A percentile compares a stretch with the other conserved stretches of the same genome.
These are phyloP conservation scores for Samia ricini DNA, from an alignment of 1,140 invertebrate genomes.

Conservation along the genomic window DNA sequence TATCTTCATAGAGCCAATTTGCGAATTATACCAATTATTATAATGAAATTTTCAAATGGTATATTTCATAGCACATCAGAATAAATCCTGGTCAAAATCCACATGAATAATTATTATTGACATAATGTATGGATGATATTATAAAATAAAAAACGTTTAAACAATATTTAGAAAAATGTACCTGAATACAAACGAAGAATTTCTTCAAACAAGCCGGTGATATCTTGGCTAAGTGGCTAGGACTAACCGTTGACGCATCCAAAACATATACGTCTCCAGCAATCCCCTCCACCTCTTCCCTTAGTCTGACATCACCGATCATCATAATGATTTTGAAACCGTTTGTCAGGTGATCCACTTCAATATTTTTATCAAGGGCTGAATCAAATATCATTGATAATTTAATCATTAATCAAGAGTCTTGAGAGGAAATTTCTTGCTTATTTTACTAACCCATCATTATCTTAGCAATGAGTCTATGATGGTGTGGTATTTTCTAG, in stretches of 20 bases:
- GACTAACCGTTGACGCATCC: conserved; percentile 85
- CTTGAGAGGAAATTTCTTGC: background rate
- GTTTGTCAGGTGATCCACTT: conserved; percentile 71
- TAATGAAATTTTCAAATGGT: too few relatives aligned
- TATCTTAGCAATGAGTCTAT: background rate
- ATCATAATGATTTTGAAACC: conserved; percentile 88
- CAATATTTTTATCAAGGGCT: conserved; percentile 63
- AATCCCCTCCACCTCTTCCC: conserved; percentile 85
- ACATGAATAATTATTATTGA: too few relatives aligned
- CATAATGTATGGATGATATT: too few relatives aligned
- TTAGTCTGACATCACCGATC: conserved; percentile 88
- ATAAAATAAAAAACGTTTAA: background rate
- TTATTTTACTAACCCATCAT: background rate
- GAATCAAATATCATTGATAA: conserved; percentile 20
- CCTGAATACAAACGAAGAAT: conserved; percentile 88
- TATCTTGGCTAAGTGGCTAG: conserved; percentile 86
- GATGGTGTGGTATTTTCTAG: background rate
- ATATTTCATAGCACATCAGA: too few relatives aligned
- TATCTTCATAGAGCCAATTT: too few relatives aligned
- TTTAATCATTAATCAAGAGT: background rate
- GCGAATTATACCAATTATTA: too few relatives aligned
- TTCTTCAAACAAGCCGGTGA: conserved; percentile 87
- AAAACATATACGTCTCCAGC: conserved; percentile 89
- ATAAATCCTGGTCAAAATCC: too few relatives aligned
- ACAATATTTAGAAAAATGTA: conserved; percentile 29